A percentile compares a stretch with the other conserved stretches of the same genome.
These are phyloP conservation scores for Tachina fera DNA, from an alignment of 2,888 invertebrate species.

Conservation along the genomic window DNA sequence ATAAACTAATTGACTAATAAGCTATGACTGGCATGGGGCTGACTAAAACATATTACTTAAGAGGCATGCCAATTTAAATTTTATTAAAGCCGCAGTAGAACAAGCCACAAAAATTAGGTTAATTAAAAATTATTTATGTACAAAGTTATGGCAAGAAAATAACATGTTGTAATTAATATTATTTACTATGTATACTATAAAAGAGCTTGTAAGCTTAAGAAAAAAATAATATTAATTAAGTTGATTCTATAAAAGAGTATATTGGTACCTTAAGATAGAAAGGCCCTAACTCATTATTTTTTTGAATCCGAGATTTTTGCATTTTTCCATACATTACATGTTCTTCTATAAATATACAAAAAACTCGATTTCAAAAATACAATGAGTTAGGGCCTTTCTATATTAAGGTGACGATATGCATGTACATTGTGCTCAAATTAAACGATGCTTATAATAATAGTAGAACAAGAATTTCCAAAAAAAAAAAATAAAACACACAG, in stretches of 20 bases:
- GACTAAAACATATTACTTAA: conserved; percentile 52
- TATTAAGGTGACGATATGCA: no score
- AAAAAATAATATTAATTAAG: conserved; percentile 1
- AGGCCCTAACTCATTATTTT: no score
- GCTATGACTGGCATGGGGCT: conserved; percentile 45
- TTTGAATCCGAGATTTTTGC: no score
- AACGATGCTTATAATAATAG: no score
- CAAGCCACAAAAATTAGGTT: conserved; percentile 63
- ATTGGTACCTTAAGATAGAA: no score
- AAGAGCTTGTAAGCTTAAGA: neutral
- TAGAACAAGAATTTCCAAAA: no score
- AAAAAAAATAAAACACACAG: no score
- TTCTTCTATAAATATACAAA: no score
- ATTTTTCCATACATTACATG: no score
- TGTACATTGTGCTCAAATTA: no score
- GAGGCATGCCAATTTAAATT: conserved; percentile 52
- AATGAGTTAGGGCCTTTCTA: no score
- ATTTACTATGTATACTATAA: neutral
- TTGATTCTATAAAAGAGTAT: conserved; percentile 6
- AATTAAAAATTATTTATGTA: conserved; percentile 62
- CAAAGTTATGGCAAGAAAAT: conserved; percentile 40
- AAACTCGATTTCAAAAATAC: no score
- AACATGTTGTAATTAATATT: conserved; percentile 12
- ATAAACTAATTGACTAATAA: conserved; percentile 49
- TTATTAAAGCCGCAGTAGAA: conserved; percentile 29